Base-by-base conservation (phyloP, 1,140 invertebrate species). In the Drosophila littoralis region DNA sequence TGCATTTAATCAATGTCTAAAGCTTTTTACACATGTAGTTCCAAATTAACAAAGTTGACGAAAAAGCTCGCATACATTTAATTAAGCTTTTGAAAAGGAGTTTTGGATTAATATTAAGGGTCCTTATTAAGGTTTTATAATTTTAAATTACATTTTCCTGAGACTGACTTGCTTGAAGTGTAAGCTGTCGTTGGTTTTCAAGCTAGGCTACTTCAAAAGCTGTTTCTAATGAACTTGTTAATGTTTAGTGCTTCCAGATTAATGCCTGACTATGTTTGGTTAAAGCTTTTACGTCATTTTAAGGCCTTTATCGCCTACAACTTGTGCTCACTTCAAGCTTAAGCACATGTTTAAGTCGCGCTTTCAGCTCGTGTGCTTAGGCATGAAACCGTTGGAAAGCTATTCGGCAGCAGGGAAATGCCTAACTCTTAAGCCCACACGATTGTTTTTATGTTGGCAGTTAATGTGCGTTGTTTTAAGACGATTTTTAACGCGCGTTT, bases 391-490 rank as follows among this genome's bases (percentile, higher is more conserved):
- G 17, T 28, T 33, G 66, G 2, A 42, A 54, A 46, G 13, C 15
- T 3, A 48, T 77, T 66, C 22, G 22, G 35, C 13, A 42, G 64
- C 33, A 81, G 38, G 52, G 43, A 54, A 54, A 55, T 51, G 35
- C 32, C 40, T 15, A 69, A 61, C 57, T 57, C 48, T 40, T 43
- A 36, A 48, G 32, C 48, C 65, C 58, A 51, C 52, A 48, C 59
- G 67, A 70, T 75, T 64, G 55, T 35, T 70, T 72, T 75, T 71
- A 65, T 75, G 67, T 69, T 79, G 60, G 64, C 74, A 73, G 64
- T 89, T 88, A 77, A 83, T 88, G 83, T 52, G 55, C 65, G 73
- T 80, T 83, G 22, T 86, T 77, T 88, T 75, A 77, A 76, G 84
- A 78, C 65, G 50, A 66, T 75, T 79, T 76, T 75, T 79, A 67